These are phyloP conservation scores for Tetanocera ferruginea DNA, from an alignment of 2,888 invertebrate genomes.

Conservation along the genomic window DNA sequence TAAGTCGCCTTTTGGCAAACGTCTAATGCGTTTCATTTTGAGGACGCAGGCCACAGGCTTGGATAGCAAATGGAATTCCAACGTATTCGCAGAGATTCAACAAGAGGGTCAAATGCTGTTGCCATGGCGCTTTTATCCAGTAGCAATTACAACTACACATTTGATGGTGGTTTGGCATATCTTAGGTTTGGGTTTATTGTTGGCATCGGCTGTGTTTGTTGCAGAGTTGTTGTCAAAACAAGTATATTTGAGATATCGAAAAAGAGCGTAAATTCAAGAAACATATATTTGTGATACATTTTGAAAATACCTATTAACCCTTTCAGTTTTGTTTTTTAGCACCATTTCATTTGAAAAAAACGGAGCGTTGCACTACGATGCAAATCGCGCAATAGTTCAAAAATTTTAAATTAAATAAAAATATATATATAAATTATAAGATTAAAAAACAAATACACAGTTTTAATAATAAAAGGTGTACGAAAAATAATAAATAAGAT, in stretches of 20 bases:
- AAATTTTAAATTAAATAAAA: no score
- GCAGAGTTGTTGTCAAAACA: background rate
- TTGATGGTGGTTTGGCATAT: slow-evolving; percentile 44
- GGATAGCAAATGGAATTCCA: slow-evolving; percentile 45
- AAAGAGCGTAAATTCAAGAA: background rate
- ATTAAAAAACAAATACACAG: no score
- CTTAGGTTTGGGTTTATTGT: slow-evolving; percentile 29
- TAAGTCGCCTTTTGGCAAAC: slow-evolving; percentile 57
- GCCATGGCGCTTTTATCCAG: slow-evolving; percentile 35
- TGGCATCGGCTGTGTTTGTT: slow-evolving; percentile 31
- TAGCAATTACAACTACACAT: slow-evolving; percentile 43
- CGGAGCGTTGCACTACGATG: no score
- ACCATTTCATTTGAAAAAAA: no score
- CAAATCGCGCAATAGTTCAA: no score
- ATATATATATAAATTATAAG: no score
- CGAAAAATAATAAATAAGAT: no score
- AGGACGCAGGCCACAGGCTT: slow-evolving; percentile 41
- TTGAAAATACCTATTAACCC: no score
- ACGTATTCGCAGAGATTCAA: slow-evolving; percentile 48
- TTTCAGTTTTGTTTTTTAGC: no score
- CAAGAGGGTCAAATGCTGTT: slow-evolving; percentile 28
- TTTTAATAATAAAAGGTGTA: no score
- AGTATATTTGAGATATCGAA: background rate
- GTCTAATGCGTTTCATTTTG: slow-evolving; percentile 47
- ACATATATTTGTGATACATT: no score